Evolutionary conservation across 2,888 invertebrate genomes (phyloP).

Genomic region (Agriopis leucophaearia): DNA sequence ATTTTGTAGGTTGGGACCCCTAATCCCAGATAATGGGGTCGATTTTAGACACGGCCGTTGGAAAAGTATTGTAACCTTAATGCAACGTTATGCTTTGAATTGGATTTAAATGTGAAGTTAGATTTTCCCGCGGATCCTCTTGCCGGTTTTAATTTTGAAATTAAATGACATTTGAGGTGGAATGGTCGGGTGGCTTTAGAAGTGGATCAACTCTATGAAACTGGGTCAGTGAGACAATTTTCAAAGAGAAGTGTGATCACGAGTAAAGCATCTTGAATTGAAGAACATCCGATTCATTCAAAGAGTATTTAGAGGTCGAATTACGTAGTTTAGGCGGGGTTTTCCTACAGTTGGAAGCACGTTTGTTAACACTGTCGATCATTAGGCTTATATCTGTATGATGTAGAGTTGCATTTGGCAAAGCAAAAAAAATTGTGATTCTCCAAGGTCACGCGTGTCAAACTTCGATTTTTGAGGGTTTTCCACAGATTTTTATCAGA

Average conservation of each 20-base stretch:
- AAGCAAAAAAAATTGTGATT: no score
- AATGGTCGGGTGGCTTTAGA: conserved; percentile 7
- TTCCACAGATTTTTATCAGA: no score
- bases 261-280: not conserved
- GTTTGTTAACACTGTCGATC: no score
- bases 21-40: conserved; percentile 60
- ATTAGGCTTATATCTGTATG: no score
- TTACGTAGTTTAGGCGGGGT: no score
- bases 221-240: conserved; percentile 12
- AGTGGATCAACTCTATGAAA: conserved; percentile 7
- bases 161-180: conserved; percentile 11
- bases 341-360: no score
- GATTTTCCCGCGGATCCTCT: conserved; percentile 20
- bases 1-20: conserved; percentile 52
- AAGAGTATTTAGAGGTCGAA: no score
- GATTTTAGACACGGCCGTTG: conserved; percentile 51
- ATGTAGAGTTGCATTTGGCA: no score
- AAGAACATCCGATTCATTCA: not conserved
- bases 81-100: conserved; percentile 30
- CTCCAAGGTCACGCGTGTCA: no score
- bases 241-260: not conserved
- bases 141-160: conserved; percentile 15
- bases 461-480: no score
- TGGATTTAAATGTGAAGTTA: conserved; percentile 28
- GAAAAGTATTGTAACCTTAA: conserved; percentile 35